These are phyloP conservation scores for Neoscelio sp. DNA, from an alignment of 2,888 invertebrate species.

Conservation along the genomic window DNA sequence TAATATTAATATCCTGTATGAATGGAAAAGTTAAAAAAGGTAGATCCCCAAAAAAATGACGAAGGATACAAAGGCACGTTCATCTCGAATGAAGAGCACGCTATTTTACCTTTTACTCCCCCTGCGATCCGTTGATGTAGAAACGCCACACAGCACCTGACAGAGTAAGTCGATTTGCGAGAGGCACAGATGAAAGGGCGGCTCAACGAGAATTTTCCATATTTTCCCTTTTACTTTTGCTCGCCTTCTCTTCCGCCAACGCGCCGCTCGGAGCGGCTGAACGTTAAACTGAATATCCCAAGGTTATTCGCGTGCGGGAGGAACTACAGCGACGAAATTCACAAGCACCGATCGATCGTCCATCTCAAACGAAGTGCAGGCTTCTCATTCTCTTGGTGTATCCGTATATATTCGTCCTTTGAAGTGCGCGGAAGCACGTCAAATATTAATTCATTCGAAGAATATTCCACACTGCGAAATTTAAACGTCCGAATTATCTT, in stretches of 20 bases:
- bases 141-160: constrained; percentile 60
- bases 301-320: constrained; percentile 58
- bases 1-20: background rate
- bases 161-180: constrained; percentile 65
- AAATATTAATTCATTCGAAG: constrained; percentile 52
- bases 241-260: constrained; percentile 19
- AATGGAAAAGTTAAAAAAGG: background rate
- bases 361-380: constrained; percentile 18
- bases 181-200: constrained; percentile 60
- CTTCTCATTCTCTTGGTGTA: background rate
- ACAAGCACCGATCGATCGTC: constrained; percentile 60
- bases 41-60: background rate
- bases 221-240: constrained; percentile 62
- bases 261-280: constrained; percentile 34
- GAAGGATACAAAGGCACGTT: constrained; percentile 31
- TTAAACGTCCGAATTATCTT: constrained; percentile 38
- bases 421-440: constrained; percentile 44
- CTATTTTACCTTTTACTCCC: constrained; percentile 34
- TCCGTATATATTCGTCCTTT: constrained; percentile 37
- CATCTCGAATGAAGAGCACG: constrained; percentile 13
- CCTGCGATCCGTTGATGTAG: constrained; percentile 45
- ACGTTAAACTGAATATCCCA: constrained; percentile 67
- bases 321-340: constrained; percentile 53
- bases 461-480: constrained; percentile 15
- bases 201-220: constrained; percentile 58